These are phyloP conservation scores for Eleutherodactylus coqui DNA, from an alignment of 2,797 vertebrate genomes.

Conservation along the genomic window DNA sequence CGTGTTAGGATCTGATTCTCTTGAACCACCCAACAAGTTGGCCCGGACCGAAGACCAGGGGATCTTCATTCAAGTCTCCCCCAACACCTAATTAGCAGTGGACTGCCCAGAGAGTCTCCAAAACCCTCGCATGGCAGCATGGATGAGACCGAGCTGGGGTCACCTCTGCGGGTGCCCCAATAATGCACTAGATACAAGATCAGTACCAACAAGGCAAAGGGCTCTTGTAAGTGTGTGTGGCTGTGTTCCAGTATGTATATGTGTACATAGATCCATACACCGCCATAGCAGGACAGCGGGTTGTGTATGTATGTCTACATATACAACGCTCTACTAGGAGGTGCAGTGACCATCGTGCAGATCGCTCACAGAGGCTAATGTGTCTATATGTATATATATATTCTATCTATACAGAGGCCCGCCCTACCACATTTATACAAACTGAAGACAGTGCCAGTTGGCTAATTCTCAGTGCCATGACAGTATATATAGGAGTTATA, in stretches of 20 bases:
- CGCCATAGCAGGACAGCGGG: background rate
- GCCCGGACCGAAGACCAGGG: constrained; percentile 81
- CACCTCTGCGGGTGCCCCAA: background rate
- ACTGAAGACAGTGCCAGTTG: background rate
- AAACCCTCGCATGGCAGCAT: constrained; percentile 4
- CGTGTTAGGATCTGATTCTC: constrained; percentile 75
- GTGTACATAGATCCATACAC: background rate
- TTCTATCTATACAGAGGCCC: constrained; percentile 34
- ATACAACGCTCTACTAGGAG: background rate
- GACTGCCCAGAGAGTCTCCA: constrained; percentile 17
- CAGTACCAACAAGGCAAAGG: constrained; percentile 7
- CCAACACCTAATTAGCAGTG: constrained; percentile 69
- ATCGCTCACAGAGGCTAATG: constrained; percentile 15
- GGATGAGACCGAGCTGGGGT: background rate
- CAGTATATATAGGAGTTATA: background rate
- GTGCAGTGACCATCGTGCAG: too few relatives aligned
- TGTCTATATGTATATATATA: constrained; percentile 42
- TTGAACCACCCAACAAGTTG: constrained; percentile 86
- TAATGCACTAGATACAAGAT: constrained; percentile 25
- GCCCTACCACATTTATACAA: constrained; percentile 4
- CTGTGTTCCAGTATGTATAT: background rate
- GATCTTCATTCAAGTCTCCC: constrained; percentile 78
- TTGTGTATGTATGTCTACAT: constrained; percentile 7
- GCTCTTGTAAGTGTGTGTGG: constrained; percentile 7
- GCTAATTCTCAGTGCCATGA: constrained; percentile 37